A percentile compares a stretch with the other conserved stretches of the same genome.
phyloP scores from a whole-genome alignment of 1,140 invertebrate genomes.

The Zaprionus taronus region DNA sequence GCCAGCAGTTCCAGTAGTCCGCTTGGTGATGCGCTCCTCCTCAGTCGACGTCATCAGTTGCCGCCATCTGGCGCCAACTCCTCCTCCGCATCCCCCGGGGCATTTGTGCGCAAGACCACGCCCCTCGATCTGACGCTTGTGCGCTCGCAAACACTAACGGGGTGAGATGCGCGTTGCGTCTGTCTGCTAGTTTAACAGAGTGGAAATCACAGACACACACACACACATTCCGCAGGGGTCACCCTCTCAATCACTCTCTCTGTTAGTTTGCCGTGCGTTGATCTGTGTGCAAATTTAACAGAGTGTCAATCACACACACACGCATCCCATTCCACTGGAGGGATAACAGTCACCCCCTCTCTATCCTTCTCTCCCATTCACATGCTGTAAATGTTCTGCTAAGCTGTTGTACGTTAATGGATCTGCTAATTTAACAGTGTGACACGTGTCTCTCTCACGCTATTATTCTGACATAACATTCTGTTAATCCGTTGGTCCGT shows the following conservation, averaged over 20 bases:
- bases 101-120: conserved; percentile 84
- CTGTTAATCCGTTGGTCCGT: background rate
- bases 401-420: too few relatives aligned
- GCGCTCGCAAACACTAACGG: conserved; percentile 76
- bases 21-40: conserved; percentile 44
- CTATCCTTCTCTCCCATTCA: background rate
- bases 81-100: conserved; percentile 34
- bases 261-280: too few relatives aligned
- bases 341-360: background rate
- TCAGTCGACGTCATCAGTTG: conserved; percentile 37
- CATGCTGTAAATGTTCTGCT: too few relatives aligned
- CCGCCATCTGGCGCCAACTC: conserved; percentile 30
- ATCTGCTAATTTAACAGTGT: background rate
- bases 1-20: conserved; percentile 52
- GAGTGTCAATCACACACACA: too few relatives aligned
- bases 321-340: too few relatives aligned
- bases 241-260: background rate
- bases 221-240: background rate
- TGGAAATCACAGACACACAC: conserved; percentile 35
- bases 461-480: background rate
- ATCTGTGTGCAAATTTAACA: conserved; percentile 48
- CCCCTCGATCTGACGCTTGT: conserved; percentile 89
- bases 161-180: conserved; percentile 19
- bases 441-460: background rate
- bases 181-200: conserved; percentile 53